phyloP scores from a whole-genome alignment of 1,140 invertebrate species.

The Drosophila orena region DNA sequence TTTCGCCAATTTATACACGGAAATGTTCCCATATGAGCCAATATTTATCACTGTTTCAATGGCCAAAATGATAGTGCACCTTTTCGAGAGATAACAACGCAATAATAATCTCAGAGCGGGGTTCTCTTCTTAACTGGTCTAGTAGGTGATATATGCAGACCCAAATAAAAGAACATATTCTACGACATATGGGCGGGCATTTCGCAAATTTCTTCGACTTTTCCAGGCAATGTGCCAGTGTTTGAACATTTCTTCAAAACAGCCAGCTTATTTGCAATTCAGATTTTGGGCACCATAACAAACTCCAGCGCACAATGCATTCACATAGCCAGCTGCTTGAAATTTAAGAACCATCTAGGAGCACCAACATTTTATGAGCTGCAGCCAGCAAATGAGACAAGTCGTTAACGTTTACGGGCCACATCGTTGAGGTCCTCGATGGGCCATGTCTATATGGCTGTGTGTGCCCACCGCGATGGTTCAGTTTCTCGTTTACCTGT shows the following conservation, averaged over 20 bases:
- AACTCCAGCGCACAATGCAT: not conserved
- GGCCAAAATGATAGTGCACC: not conserved
- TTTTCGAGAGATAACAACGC: not conserved
- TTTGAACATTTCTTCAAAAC: not conserved
- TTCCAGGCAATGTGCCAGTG: not conserved
- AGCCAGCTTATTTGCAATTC: not conserved
- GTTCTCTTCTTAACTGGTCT: too few relatives aligned
- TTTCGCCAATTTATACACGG: not conserved
- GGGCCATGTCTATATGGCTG: not conserved
- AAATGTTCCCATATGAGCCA: conserved; percentile 18
- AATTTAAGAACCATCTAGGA: conserved; percentile 11
- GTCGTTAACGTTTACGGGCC: conserved; percentile 68
- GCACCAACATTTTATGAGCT: conserved; percentile 31
- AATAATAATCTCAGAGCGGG: too few relatives aligned
- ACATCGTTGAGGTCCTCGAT: conserved; percentile 56
- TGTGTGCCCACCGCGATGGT: not conserved
- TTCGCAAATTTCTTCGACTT: too few relatives aligned
- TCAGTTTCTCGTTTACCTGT: conserved; percentile 45
- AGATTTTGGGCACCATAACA: not conserved
- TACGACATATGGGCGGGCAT: too few relatives aligned
- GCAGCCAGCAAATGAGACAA: conserved; percentile 42
- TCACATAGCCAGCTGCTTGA: conserved; percentile 14
- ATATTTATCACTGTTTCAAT: conserved; percentile 15
- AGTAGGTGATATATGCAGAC: too few relatives aligned
- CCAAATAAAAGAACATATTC: too few relatives aligned